A percentile compares a stretch with the other conserved stretches of the same genome.
Evolutionary conservation across 2,797 vertebrate species (phyloP).

Genomic region (Pangasius djambal): DNA sequence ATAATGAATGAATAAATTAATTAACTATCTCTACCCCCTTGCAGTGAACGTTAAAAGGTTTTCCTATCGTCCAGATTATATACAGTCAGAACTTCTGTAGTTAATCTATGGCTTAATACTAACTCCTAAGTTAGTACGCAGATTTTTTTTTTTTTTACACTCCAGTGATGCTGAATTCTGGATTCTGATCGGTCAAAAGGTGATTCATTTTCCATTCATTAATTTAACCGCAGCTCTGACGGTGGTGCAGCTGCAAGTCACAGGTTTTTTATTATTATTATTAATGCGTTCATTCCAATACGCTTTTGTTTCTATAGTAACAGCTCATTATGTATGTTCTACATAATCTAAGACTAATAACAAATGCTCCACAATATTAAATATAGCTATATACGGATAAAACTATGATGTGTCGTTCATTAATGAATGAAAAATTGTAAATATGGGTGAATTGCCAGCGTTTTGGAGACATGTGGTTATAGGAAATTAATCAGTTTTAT

Average conservation of each 20-base stretch:
- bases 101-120: background rate
- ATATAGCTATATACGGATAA: background rate
- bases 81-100: background rate
- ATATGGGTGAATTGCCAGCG: background rate
- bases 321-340: background rate
- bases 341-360: background rate
- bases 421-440: background rate
- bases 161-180: background rate
- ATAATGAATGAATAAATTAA: background rate
- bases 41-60: background rate
- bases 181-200: background rate
- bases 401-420: background rate
- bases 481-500: background rate
- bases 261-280: background rate
- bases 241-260: background rate
- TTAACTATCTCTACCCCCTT: background rate
- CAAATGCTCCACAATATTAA: background rate
- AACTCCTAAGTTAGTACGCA: background rate
- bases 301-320: background rate
- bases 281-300: background rate
- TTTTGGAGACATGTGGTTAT: background rate
- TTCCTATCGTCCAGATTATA: background rate
- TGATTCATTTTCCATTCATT: background rate
- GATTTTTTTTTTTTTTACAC: background rate
- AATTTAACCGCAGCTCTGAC: background rate